Evolutionary conservation across 2,113 vertebrate species (phyloP).

Genomic region (Pyrgilauda ruficollis): DNA sequence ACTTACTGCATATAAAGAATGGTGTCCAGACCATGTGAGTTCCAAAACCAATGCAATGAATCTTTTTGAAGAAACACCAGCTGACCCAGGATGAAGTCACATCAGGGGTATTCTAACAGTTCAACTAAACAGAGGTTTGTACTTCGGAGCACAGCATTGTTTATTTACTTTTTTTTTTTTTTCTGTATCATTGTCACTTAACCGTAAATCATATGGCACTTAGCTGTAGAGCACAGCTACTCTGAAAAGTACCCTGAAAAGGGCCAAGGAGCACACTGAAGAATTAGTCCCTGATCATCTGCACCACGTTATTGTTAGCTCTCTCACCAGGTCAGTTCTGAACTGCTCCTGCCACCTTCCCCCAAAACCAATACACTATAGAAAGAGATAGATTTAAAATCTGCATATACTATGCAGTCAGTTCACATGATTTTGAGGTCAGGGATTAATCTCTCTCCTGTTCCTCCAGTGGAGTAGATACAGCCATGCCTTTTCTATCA

Average conservation of each 20-base stretch:
- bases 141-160: background rate
- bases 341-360: background rate
- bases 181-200: background rate
- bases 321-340: background rate
- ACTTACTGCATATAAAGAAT: background rate
- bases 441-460: background rate
- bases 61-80: background rate
- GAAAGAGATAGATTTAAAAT: background rate
- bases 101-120: background rate
- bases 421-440: background rate
- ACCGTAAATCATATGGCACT: background rate
- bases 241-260: background rate
- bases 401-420: background rate
- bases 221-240: background rate
- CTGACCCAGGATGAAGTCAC: background rate
- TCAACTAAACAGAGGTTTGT: background rate
- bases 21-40: background rate
- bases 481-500: background rate
- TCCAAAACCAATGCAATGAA: background rate
- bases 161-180: background rate
- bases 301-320: background rate
- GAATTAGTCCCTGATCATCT: background rate
- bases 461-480: background rate
- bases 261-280: background rate
- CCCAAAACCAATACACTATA: accelerated